These are phyloP conservation scores for Florisuga fusca DNA, from an alignment of 2,797 vertebrate species.

Conservation along the genomic window DNA sequence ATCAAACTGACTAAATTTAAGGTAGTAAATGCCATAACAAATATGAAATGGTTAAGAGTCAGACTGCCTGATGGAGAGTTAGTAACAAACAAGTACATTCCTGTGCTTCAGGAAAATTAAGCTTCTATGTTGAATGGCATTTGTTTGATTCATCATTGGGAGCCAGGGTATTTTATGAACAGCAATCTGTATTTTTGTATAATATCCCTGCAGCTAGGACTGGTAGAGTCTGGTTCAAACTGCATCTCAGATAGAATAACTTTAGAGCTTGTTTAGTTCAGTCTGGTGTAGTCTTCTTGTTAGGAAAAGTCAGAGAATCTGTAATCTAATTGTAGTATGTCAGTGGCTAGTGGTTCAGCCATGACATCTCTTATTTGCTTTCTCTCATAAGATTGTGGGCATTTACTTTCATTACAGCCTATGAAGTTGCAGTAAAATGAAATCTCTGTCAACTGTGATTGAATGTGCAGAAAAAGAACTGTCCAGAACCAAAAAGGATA, in stretches of 20 bases:
- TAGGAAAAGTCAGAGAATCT: constrained; percentile 7
- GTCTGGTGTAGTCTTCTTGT: not conserved
- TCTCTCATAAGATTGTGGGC: not conserved
- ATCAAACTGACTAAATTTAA: not conserved
- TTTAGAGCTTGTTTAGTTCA: not conserved
- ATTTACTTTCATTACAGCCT: constrained; percentile 21
- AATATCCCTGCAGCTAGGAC: not conserved
- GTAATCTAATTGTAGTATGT: constrained; percentile 1
- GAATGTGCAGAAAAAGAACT: constrained; percentile 18
- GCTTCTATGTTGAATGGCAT: not conserved
- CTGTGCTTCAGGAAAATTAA: not conserved
- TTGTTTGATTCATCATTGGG: not conserved
- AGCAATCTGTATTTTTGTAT: not conserved
- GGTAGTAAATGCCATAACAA: not conserved
- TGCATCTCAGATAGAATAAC: not conserved
- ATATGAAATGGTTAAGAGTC: not conserved
- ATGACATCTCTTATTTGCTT: constrained; percentile 26
- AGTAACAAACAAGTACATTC: not conserved
- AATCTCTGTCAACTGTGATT: constrained; percentile 38
- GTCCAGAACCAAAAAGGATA: constrained; percentile 12
- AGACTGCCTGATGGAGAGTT: not conserved
- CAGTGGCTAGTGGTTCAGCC: not conserved
- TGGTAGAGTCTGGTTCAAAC: not conserved
- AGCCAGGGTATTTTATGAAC: not conserved
- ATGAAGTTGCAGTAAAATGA: constrained; percentile 1